Evolutionary conservation across 1,140 invertebrate species (phyloP).

Genomic region (Glomeris maerens): DNA sequence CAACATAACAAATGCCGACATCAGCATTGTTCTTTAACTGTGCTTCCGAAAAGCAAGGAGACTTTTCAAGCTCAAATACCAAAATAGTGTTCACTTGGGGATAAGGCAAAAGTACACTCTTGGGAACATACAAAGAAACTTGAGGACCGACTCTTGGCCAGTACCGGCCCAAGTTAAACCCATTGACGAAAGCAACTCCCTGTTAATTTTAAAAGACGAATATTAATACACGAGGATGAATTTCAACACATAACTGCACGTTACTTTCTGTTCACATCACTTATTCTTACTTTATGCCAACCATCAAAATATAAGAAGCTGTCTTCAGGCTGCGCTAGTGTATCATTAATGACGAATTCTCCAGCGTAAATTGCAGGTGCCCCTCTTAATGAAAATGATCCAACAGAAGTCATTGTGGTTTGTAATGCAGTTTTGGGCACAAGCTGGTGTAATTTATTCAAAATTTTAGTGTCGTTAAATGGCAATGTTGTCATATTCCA

Average conservation of each 20-base stretch:
- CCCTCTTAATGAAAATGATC: too few relatives aligned
- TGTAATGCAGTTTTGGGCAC: too few relatives aligned
- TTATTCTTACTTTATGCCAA: neutral
- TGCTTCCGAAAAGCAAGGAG: slow-evolving; percentile 21
- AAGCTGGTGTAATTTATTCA: too few relatives aligned
- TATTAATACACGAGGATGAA: too few relatives aligned
- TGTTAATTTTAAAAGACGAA: slow-evolving; percentile 18
- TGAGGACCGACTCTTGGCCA: slow-evolving; percentile 62
- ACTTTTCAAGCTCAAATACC: slow-evolving; percentile 28
- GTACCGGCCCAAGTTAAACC: slow-evolving; percentile 56
- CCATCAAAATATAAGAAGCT: neutral
- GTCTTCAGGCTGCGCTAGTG: neutral
- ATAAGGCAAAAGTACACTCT: slow-evolving; percentile 29
- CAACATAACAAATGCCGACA: too few relatives aligned
- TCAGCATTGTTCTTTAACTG: too few relatives aligned
- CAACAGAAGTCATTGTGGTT: too few relatives aligned
- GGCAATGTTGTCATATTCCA: too few relatives aligned
- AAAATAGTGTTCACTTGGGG: slow-evolving; percentile 23
- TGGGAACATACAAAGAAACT: slow-evolving; percentile 56
- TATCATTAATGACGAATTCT: neutral
- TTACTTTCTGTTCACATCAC: too few relatives aligned
- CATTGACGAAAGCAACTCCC: slow-evolving; percentile 57
- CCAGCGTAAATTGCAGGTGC: neutral
- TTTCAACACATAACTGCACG: too few relatives aligned
- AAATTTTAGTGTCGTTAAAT: too few relatives aligned